A percentile compares a stretch with the other conserved stretches of the same genome.
Evolutionary conservation across 2,888 invertebrate genomes (phyloP).

Genomic region (Aromia moschata): DNA sequence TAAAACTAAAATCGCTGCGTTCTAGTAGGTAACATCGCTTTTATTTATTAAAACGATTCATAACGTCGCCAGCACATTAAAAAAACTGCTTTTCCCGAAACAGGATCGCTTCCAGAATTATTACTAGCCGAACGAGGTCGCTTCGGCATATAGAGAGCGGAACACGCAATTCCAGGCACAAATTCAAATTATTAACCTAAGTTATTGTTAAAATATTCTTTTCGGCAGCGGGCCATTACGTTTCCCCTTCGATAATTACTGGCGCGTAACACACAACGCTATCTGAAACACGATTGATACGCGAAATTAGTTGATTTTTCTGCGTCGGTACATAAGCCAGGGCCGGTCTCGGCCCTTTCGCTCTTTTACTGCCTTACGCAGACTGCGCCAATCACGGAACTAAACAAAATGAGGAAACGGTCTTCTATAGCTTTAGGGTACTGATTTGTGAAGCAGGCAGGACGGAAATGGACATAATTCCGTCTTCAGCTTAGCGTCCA

Average conservation of each 20-base stretch:
- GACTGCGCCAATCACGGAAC: no score
- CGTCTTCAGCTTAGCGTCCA: no score
- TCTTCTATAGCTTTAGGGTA: no score
- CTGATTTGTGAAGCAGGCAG: no score
- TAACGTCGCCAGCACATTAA: slow-evolving; percentile 3
- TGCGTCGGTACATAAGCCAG: not conserved
- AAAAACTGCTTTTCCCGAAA: slow-evolving; percentile 9
- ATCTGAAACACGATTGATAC: slow-evolving; percentile 20
- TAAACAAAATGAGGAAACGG: no score
- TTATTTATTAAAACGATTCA: slow-evolving; percentile 12
- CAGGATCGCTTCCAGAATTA: slow-evolving; percentile 14
- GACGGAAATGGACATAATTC: no score
- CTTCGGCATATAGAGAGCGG: not conserved
- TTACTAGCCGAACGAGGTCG: slow-evolving; percentile 5
- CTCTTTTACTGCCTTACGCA: no score
- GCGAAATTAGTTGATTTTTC: slow-evolving; percentile 14
- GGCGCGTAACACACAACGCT: not conserved
- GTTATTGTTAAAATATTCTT: slow-evolving; percentile 20
- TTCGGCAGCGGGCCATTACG: not conserved
- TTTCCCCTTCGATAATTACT: slow-evolving; percentile 9
- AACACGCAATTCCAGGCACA: slow-evolving; percentile 4
- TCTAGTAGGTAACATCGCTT: slow-evolving; percentile 1
- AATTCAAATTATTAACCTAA: slow-evolving; percentile 15
- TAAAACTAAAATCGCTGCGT: slow-evolving; percentile 2
- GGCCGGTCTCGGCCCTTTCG: no score